Evolutionary conservation across 1,140 invertebrate genomes (phyloP), one percentile per base, ranked within the genome.

Genomic region (Notospermus geniculatus): DNA sequence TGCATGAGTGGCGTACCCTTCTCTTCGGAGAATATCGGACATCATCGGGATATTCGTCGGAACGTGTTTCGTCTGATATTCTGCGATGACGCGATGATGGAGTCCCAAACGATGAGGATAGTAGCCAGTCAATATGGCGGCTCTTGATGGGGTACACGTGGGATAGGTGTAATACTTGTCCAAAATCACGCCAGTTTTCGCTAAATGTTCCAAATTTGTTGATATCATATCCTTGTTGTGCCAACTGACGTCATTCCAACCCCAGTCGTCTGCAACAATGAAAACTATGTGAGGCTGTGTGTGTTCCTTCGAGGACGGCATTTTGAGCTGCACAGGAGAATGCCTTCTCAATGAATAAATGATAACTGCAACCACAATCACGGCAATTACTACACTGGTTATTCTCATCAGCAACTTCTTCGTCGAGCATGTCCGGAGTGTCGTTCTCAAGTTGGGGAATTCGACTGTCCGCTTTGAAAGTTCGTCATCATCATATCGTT

Each of bases 181-280:
- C 9, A 68, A 60, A 22, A 52, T 63, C 5, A 66, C 54, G 13
- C 67, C 67, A 19, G 29, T 46, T 32, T 46, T 19, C 11, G 64
- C 64, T 19, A 63, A 45, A 15, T 45, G 22, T 9, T 68, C 68
- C 15, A 68, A 36, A 45, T 68, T 63, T 1, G 67, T 64, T n/a
- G 67, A 60, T 23, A 56, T 41, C 19, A 67, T 64, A 77, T 92
- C 39, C 45, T 53, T 54, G 39, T 63, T 63, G 43, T 67, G 65
- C 57, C 61, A 67, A 36, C 65, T 56, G 43, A 67, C 63, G 32
- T 67, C 65, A 65, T 65, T 67, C 57, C 58, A 67, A 25, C 65
- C 65, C 13, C 22, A 30, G 22, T 60, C 58, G 30, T 60, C 58
- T 5, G 53, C 58, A 15, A 60, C 36, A 17, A 60, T 36, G 50